phyloP scores from a whole-genome alignment of 2,797 vertebrate genomes.

The Cossypha niveicapilla region DNA sequence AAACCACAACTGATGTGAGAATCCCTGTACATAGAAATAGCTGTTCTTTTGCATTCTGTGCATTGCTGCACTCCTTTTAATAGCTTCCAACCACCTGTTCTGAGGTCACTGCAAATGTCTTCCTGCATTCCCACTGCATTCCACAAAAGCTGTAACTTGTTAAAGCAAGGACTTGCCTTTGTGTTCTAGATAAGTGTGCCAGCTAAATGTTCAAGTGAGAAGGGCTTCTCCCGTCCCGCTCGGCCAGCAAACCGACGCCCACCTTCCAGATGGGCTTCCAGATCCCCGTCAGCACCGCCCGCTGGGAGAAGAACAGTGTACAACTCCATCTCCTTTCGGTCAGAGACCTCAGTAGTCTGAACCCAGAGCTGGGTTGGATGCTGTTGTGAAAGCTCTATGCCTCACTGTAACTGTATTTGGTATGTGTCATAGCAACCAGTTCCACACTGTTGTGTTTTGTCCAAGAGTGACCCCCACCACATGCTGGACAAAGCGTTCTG shows the following conservation, averaged over 20 bases:
- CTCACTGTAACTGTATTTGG: conserved; percentile 14
- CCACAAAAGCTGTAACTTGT: background rate
- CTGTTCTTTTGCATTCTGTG: conserved; percentile 27
- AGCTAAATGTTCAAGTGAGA: conserved; percentile 71
- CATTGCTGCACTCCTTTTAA: conserved; percentile 50
- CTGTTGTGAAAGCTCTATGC: background rate
- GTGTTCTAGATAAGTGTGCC: conserved; percentile 67
- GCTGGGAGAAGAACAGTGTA: conserved; percentile 64
- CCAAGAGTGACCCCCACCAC: conserved; percentile 14
- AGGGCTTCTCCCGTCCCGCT: conserved; percentile 89
- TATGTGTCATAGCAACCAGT: conserved; percentile 40
- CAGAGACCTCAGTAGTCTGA: conserved; percentile 82
- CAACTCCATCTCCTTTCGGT: conserved; percentile 76
- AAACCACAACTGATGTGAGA: background rate
- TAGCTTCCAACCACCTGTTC: conserved; percentile 57
- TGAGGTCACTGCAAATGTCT: background rate
- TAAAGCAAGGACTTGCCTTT: conserved; percentile 55
- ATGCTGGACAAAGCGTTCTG: background rate
- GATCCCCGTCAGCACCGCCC: conserved; percentile 72
- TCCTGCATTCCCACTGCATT: background rate
- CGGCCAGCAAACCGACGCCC: conserved; percentile 89
- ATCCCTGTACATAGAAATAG: background rate
- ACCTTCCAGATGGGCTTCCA: conserved; percentile 91
- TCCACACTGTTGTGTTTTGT: conserved; percentile 31
- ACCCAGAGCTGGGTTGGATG: conserved; percentile 19